Evolutionary conservation across 2,797 vertebrate genomes (phyloP).

Genomic region (Enteromius viviparus): DNA sequence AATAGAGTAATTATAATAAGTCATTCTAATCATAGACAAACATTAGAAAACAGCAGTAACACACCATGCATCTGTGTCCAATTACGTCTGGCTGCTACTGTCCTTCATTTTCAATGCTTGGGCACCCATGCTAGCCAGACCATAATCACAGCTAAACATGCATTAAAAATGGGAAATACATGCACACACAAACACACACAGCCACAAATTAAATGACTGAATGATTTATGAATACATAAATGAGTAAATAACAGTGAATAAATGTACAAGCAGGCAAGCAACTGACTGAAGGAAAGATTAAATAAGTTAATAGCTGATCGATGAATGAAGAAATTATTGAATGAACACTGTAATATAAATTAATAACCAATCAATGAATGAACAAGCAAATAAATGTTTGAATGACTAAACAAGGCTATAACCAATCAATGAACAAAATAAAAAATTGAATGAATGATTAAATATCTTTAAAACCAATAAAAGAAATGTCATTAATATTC

Average conservation of each 20-base stretch:
- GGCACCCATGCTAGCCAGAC: constrained; percentile 42
- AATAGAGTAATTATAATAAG: constrained; percentile 67
- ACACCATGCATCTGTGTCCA: constrained; percentile 50
- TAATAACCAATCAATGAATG: not conserved
- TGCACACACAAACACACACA: not conserved
- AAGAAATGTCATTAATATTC: not conserved
- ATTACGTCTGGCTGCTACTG: constrained; percentile 49
- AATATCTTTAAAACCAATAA: not conserved
- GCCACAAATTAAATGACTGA: not conserved
- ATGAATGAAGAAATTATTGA: not conserved
- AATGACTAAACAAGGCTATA: not conserved
- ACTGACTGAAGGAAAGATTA: not conserved
- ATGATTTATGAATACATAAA: constrained; percentile 9
- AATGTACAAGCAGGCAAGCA: not conserved
- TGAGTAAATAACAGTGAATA: not conserved
- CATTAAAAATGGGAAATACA: constrained; percentile 16
- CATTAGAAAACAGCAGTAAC: constrained; percentile 56
- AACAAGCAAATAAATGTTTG: too few relatives aligned
- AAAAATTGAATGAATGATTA: not conserved
- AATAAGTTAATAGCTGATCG: not conserved
- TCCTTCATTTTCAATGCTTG: constrained; percentile 50
- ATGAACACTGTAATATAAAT: not conserved
- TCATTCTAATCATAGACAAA: constrained; percentile 60
- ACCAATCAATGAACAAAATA: not conserved
- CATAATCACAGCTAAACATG: constrained; percentile 32